Conservation (phyloP, 2,797 vertebrate genomes). For the Cynopterus sphinx region DNA sequence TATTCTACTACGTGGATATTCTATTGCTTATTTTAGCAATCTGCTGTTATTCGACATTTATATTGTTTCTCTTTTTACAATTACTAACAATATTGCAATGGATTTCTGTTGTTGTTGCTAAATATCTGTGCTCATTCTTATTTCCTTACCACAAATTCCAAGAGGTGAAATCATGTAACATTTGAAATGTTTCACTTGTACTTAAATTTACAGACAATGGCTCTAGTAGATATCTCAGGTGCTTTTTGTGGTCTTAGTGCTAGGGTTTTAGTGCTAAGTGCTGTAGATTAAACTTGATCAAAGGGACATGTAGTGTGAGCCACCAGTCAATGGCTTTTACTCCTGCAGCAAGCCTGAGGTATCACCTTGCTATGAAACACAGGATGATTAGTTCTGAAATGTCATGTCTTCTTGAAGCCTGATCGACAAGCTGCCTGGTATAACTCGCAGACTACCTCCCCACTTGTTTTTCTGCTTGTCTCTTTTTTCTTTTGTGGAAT, state of each 20-base stretch:
- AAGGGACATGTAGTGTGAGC: neutral
- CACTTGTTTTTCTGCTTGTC: neutral
- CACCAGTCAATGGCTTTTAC: neutral
- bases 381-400: neutral
- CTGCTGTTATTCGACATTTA: neutral
- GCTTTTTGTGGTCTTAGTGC: neutral
- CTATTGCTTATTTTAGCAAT: neutral
- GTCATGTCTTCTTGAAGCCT: neutral
- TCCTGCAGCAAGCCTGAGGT: neutral
- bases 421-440: neutral
- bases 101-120: neutral
- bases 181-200: neutral
- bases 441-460: neutral
- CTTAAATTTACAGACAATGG: neutral
- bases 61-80: neutral
- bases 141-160: neutral
- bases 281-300: neutral
- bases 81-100: neutral
- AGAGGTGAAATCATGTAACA: neutral
- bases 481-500: neutral
- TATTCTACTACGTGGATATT: neutral
- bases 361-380: neutral
- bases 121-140: neutral
- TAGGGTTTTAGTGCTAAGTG: neutral
- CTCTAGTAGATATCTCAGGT: neutral